A percentile compares a stretch with the other conserved stretches of the same genome.
phyloP scores from a whole-genome alignment of 2,888 invertebrate genomes.

The Arctia plantaginis region DNA sequence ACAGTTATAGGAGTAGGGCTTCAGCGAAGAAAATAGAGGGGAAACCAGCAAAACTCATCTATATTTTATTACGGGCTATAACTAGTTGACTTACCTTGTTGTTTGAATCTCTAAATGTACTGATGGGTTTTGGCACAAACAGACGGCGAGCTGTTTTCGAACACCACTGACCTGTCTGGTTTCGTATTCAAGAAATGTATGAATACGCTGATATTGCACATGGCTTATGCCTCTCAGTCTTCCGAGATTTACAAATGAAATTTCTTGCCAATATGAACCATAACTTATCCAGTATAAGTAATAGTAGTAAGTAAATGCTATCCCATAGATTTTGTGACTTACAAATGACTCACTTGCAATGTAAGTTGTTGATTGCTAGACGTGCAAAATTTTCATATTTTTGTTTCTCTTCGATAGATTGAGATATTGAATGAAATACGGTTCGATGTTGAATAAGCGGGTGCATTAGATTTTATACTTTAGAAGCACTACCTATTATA shows the following conservation, averaged over 20 bases:
- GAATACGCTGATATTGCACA: constrained; percentile 40
- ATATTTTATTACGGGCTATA: constrained; percentile 37
- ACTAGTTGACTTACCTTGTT: constrained; percentile 34
- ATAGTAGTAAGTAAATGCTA: too few relatives aligned
- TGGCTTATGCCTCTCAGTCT: constrained; percentile 50
- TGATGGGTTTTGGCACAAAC: constrained; percentile 43
- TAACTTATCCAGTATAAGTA: too few relatives aligned
- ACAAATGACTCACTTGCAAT: not conserved
- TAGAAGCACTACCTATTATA: not conserved
- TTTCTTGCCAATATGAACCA: not conserved
- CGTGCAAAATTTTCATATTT: not conserved
- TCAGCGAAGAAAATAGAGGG: constrained; percentile 26
- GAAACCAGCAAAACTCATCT: constrained; percentile 32
- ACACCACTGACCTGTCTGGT: constrained; percentile 56
- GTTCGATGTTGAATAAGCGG: not conserved
- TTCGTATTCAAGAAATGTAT: constrained; percentile 59
- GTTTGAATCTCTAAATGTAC: constrained; percentile 39
- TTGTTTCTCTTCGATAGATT: not conserved
- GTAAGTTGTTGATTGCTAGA: not conserved
- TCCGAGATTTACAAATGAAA: not conserved
- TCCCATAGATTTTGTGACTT: not conserved
- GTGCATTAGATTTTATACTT: not conserved
- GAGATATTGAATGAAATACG: not conserved
- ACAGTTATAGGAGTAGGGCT: constrained; percentile 15
- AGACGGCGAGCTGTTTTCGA: constrained; percentile 46